Percentiles rank a stretch among this genome's conserved stretches.
These are phyloP conservation scores for Tympanuchus pallidicinctus DNA, from an alignment of 2,113 vertebrate genomes.

Conservation along the genomic window DNA sequence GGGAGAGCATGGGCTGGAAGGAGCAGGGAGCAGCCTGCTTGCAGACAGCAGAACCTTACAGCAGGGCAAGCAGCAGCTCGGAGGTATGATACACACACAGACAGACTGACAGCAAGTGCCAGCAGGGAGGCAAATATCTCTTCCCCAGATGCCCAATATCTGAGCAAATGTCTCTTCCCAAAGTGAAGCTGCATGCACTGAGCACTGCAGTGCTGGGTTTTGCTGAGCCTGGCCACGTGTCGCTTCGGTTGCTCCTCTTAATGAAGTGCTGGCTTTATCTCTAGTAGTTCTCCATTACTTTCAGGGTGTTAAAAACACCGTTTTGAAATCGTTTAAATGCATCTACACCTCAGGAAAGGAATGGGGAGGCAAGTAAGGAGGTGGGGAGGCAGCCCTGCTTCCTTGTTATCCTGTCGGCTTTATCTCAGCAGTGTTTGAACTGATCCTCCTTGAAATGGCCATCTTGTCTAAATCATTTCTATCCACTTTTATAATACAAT, in stretches of 20 bases:
- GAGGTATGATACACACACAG: neutral
- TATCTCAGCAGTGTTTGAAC: neutral
- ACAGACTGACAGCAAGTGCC: neutral
- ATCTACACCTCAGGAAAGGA: neutral
- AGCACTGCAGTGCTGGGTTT: rapidly evolving
- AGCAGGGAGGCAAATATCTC: neutral
- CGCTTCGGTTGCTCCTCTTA: neutral
- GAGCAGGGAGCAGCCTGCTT: conserved; percentile 34
- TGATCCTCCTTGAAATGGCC: conserved; percentile 28
- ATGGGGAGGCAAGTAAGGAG: neutral
- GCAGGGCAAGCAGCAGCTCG: neutral
- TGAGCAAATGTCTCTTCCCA: neutral
- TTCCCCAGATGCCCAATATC: too few relatives aligned
- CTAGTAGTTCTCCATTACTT: neutral
- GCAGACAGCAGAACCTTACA: neutral
- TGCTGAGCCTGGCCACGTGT: rapidly evolving
- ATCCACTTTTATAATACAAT: conserved; percentile 26
- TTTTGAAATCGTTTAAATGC: neutral
- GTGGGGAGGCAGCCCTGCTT: neutral
- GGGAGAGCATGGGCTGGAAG: conserved; percentile 8
- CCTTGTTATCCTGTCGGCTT: neutral
- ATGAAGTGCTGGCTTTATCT: neutral
- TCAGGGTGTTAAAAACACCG: neutral
- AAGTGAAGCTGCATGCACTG: neutral
- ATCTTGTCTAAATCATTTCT: conserved; percentile 31